Base-by-base conservation (phyloP, 2,888 invertebrate species). In the Sminthurinus aureus region DNA sequence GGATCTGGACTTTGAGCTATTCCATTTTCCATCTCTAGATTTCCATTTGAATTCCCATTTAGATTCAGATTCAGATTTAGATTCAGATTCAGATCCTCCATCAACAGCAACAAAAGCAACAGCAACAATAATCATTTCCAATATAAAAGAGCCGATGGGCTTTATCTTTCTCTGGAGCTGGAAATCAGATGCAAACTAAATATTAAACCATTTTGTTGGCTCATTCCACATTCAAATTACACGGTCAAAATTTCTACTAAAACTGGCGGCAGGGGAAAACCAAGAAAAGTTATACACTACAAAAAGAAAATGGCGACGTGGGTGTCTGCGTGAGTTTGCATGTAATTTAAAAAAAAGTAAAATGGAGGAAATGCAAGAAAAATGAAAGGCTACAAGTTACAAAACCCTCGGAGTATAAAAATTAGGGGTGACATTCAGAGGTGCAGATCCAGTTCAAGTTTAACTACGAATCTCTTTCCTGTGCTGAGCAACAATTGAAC, bases 391-490 rank as follows among this genome's bases (percentile, higher is more conserved):
- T 12, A 15, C 9, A 58, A 22, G 71, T 24, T 3, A 2, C 24
- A 24, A 24, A 26, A n/a, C 52, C 24, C 78, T 78, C 4, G 52
- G 78, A 78, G 78, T 26, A 24, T 12, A 74, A 52, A 52, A 52
- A 73, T 73, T 81, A 18, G 58, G 81, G 74, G 74, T 81, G 75
- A 81, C 74, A 81, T 81, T 52, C 66, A 81, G 75, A 81, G 75
- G 75, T 81, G 11, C 58, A 58, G 58, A 58, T 81, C 22, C 71
- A 22, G 22, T 26, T 71, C 12, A 6, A 71, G 0, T 71, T 71
- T 26, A 26, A 4, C 13, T 58, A 58, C 18, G 58, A 15, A 58
- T 67, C n/a, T 67, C 67, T 0, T 24, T 69, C 69, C 13, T 9
- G 9, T 69, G 6, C 38, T 22, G 2, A 20, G 20, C 69, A 69